Evolutionary conservation across 1,140 invertebrate species (phyloP), one percentile per base, ranked within the genome.

Genomic region (Parapsyche elsis): DNA sequence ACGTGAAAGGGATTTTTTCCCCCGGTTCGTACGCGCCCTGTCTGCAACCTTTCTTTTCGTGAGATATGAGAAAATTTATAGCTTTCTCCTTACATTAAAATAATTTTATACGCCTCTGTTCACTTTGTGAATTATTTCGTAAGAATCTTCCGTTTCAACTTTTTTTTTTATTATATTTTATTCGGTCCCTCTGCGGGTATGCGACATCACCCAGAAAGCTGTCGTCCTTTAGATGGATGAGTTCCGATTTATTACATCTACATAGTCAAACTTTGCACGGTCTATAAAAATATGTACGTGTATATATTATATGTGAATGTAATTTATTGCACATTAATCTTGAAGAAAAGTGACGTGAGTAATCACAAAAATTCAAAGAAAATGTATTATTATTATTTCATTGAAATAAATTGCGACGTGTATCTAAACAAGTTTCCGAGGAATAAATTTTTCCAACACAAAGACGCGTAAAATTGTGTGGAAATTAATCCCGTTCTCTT

Each of bases 171-270:
- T 26, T 26, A 9, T 67, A 23, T 67, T 67, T 67, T 30, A 53
- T 53, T 53, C 49, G 49, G 10, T 2, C 24, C 64, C 21, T 14
- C 1, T 67, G 0, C 12, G 24, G 24, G 24, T 24, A 5, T 53
- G 49, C 21, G 57, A 61, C 14, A 67, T 26, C 21, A 23, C 21
- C 5, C 24, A 67, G 64, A 26, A 30, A 67, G 64, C 64, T 30
- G 64, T 26, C 64, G 24, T 67, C 64, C 24, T 67, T 67, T 67
- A 67, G 64, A 67, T 67, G 64, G 64, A 67, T 67, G 64, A 67
- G 64, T 67, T 67, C 64, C 64, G 64, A 67, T 67, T 67, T 67
- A 67, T 67, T 67, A 67, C 64, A 23, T 67, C 26, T 67, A 67
- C 24, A 30, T 24, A 67, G 59, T 21, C 19, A 21, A 26, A 67